Base-by-base conservation (phyloP, 2,888 invertebrate species). In the Athalia cordata region DNA sequence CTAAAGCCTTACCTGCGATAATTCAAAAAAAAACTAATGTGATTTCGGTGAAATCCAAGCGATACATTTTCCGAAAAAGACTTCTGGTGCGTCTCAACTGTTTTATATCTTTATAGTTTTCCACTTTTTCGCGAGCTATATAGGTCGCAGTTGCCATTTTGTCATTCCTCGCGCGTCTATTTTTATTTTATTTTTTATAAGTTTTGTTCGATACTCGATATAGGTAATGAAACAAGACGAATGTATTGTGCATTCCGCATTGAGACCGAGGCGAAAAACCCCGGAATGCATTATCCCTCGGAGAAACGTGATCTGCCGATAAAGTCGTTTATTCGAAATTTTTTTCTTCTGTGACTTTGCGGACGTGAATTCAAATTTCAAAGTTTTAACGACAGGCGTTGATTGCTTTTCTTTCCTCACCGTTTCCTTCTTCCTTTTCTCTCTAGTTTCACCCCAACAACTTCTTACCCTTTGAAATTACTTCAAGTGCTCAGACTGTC, bases 301-400 rank as follows among this genome's bases (percentile, higher is more conserved):
- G 29, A 29, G 9, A 11, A 52, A 55, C 11, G 55, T 55, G 52
- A 52, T 68, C 66, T 49, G 47, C 11, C 15, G 52, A 68, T 68
- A 55, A 68, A 68, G 29, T 68, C 55, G 50, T 68, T 29, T 68
- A 43, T n/a, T 68, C 11, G 4, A 52, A 55, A 43, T 29, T 29
- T 55, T 68, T 52, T 68, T 68, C n/a, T 11, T 43, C 9, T 7
- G 7, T 8, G 9, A 9, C 0, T n/a, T 59, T 29, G 15, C 64
- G 7, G n/a, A 29, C 8, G 49, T 47, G 6, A 72, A 72, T 72
- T 72, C 57, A 15, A 72, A 72, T 59, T 57, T 43, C 47, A n/a
- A 72, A 72, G 45, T 72, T 57, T 57, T 68, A 68, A 68, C 52
- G 68, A 68, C 68, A 5, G 52, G 68, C 68, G 52, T 52, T 68